Base-by-base conservation (phyloP, 2,113 vertebrate genomes). In the Eira barbara region DNA sequence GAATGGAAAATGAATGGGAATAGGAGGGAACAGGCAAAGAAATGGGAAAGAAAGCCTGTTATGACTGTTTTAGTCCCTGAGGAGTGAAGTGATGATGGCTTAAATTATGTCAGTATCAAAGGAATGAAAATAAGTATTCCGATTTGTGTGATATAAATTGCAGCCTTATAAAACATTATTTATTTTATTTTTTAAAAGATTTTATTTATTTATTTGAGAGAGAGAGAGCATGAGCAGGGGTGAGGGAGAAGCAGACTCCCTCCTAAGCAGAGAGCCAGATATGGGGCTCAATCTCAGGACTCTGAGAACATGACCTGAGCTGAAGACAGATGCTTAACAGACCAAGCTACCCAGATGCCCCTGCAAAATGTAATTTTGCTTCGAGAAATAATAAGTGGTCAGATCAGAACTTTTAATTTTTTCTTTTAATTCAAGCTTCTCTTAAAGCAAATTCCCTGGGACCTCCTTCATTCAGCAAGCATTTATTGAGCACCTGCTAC, bases 401-500 rank as follows among this genome's bases (percentile, higher is more conserved):
- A 78, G 80, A n/a, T 67, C 47, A 86, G 45, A 96, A 45, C 14
- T 42, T 25, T 93, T 85, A 71, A 45, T 88, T 97, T 91, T 80
- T n/a, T 67, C 76, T 88, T 71, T 95, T 89, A 65, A 73, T 59
- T 73, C 31, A 90, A 71, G 36, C 6, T 73, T 90, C 36, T 71
- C 61, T 88, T 74, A 1, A 3, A 82, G 93, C 63, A 61, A 65
- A 21, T 25, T 21, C 25, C 42, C 17, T 3, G 23, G 18, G 36
- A 69, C 57, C 91, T 89, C 14, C 27, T 95, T 89, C 65, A n/a
- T 36, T 79, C 73, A 80, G 79, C 59, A 82, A 89, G 59, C 29
- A 34, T 27, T 69, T 80, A 83, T 10, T 89, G 63, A 84, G 27
- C 45, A 65, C 8, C 25, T 94, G 10, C 4, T 23, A 29, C 8